phyloP scores from a whole-genome alignment of 1,140 invertebrate species.

The Bombus sylvicola region DNA sequence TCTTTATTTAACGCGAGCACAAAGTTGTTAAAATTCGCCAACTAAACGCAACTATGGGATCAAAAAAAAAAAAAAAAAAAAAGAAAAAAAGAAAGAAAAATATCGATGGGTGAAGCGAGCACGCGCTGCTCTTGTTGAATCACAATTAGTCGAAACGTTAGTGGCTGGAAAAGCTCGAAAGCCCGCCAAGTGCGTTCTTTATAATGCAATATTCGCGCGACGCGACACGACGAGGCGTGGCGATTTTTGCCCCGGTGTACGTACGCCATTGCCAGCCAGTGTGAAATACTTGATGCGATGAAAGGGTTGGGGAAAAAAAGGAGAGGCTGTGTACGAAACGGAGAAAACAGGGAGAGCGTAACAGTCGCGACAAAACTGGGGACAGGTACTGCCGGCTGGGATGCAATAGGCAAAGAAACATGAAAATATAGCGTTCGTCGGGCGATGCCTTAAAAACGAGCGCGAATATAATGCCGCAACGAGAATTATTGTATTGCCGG shows the following conservation, averaged over 20 bases:
- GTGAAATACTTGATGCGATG: slow-evolving; percentile 41
- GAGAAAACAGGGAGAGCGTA: neutral
- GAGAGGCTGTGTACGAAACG: neutral
- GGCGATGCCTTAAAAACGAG: slow-evolving; percentile 58
- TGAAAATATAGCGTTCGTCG: slow-evolving; percentile 57
- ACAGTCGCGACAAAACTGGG: slow-evolving; percentile 18
- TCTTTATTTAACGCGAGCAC: neutral
- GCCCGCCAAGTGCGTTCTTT: slow-evolving; percentile 12
- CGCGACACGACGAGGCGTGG: neutral
- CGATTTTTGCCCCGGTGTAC: slow-evolving; percentile 18
- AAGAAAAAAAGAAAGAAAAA: no score
- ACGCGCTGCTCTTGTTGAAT: slow-evolving; percentile 25
- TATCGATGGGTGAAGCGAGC: neutral
- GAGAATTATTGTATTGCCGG: slow-evolving; percentile 60
- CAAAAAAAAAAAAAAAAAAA: neutral
- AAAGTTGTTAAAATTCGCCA: slow-evolving; percentile 20
- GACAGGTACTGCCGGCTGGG: neutral
- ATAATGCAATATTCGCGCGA: slow-evolving; percentile 40
- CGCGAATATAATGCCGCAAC: slow-evolving; percentile 52
- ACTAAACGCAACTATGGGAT: slow-evolving; percentile 5
- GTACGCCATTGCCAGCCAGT: slow-evolving; percentile 1
- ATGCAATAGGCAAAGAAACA: slow-evolving; percentile 11
- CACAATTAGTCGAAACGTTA: slow-evolving; percentile 27
- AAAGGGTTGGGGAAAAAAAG: slow-evolving; percentile 28
- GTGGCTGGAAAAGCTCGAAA: slow-evolving; percentile 40